Base-by-base conservation (phyloP, 2,797 vertebrate species). In the Pipistrellus kuhlii region DNA sequence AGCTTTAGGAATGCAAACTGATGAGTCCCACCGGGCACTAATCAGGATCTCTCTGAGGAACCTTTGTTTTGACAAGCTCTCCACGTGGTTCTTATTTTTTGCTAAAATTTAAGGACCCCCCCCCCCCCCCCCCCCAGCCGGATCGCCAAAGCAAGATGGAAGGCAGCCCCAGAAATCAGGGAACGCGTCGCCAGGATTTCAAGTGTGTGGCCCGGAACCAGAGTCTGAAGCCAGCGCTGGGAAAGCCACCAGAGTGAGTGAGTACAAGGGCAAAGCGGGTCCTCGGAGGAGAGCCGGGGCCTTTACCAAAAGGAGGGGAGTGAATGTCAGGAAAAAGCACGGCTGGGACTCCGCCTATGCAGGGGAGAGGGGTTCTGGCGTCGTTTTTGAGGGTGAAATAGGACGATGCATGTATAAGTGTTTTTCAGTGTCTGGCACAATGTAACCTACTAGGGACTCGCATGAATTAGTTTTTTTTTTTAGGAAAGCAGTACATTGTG, bases 111-210 rank as follows among this genome's bases (percentile, higher is more conserved):
- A n/a, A 30, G 21, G 35, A 44, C 44, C 3, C 17, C 0, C 0
- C 10, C 0, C 0, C 10, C n/a, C n/a, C 44, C 3, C 17, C 44
- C 3, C 17, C 0, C 0, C 10, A 3, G 21, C 27, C 59, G 0
- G 25, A 30, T 59, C 1, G 11, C 2, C 3, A 44, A 48, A 48
- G 4, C 6, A 14, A 14, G 48, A n/a, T 12, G 15, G 11, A 53
- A 15, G n/a, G 14, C 20, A 2, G n/a, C 13, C 6, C 2, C 46
- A n/a, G 46, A n/a, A 85, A 51, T 44, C 38, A n/a, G 35, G 73
- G 13, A n/a, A 2, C n/a, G 10, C 73, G 4, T 35, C 41, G 30
- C 23, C 21, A 1, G 13, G 15, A 25, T 23, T 78, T 51, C 41
- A 41, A 4, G 32, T 17, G 5, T 78, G n/a, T 77, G 69, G 57